A percentile compares a stretch with the other conserved stretches of the same genome.
phyloP scores from a whole-genome alignment of 2,888 invertebrate species.

The Leptura quadrifasciata region DNA sequence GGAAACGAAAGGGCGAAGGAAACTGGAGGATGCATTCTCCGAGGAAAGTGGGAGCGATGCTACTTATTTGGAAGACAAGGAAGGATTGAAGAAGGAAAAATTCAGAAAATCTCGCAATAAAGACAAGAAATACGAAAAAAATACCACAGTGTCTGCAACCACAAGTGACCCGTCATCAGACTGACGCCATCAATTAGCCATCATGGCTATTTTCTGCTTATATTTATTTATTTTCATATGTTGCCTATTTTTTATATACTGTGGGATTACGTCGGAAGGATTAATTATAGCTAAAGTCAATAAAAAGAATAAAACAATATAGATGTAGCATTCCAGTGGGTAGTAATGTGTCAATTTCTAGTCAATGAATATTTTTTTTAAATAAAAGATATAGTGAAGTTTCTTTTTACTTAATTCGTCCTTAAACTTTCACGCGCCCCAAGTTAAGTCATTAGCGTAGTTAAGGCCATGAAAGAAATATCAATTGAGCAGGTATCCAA shows the following conservation, averaged over 20 bases:
- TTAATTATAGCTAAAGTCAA: constrained; percentile 73
- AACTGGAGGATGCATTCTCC: constrained; percentile 63
- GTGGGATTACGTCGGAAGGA: constrained; percentile 76
- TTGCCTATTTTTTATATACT: constrained; percentile 77
- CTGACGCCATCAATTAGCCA: constrained; percentile 78
- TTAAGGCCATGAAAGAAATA: too few relatives aligned
- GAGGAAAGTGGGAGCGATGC: constrained; percentile 65
- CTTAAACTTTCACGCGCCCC: too few relatives aligned
- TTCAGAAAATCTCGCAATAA: constrained; percentile 53
- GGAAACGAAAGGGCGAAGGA: constrained; percentile 60
- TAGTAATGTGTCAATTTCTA: neutral
- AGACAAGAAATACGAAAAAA: constrained; percentile 62
- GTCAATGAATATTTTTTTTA: constrained; percentile 12
- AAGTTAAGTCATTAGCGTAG: too few relatives aligned
- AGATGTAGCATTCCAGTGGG: neutral
- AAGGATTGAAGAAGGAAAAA: constrained; percentile 56
- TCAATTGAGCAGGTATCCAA: too few relatives aligned
- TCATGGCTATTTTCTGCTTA: constrained; percentile 76
- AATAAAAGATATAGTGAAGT: constrained; percentile 7
- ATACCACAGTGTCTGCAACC: constrained; percentile 60
- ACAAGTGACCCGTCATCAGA: constrained; percentile 69
- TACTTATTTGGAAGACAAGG: constrained; percentile 51
- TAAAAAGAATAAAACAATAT: constrained; percentile 62
- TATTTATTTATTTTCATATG: constrained; percentile 76
- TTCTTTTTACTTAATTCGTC: neutral